Base-by-base conservation (phyloP, 1,140 invertebrate species). In the Oppia nitens region DNA sequence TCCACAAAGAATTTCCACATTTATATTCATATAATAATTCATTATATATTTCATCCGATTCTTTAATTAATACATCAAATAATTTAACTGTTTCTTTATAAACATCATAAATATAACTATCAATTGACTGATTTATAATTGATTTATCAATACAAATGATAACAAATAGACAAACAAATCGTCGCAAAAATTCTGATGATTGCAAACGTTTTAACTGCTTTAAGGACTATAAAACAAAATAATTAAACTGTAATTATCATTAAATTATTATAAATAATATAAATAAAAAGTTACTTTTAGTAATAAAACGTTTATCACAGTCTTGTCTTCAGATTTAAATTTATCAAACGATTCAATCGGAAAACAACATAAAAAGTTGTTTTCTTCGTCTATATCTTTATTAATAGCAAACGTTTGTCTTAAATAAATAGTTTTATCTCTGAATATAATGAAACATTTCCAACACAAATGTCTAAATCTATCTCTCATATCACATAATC, bases 171-270 rank as follows among this genome's bases (percentile, higher is more conserved):
- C 32, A 40, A 40, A 40, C 17, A 40, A 40, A 17, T 50, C 56
- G 12, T 45, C 48, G 48, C 4, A 57, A 57, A 29, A 57, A 40
- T 23, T 57, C 56, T 17, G 56, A 57, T 49, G 27, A 26, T 28
- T 57, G 56, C 9, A 57, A 14, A 2, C 56, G 56, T 2, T 27
- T 52, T 24, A 57, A 45, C 50, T 49, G 56, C 32, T 20, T 48
- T 23, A 57, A 45, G 12, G 56, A 50, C 47, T 57, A 20, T 1
- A 57, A 50, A 29, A 51, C 27, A 49, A 26, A 53, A 53, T 17
- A 40, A 40, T 40, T 40, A 9, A 40, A 40, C 6, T 9, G 32
- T 9, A 17, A 40, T 9, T 40, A 40, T 40, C 6, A 40, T 6
- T 40, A 9, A 9, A 17, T 17, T 9, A 40, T 40, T 40, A 40